Conservation (phyloP, 2,888 invertebrate species). For the Nowickia ferox region DNA sequence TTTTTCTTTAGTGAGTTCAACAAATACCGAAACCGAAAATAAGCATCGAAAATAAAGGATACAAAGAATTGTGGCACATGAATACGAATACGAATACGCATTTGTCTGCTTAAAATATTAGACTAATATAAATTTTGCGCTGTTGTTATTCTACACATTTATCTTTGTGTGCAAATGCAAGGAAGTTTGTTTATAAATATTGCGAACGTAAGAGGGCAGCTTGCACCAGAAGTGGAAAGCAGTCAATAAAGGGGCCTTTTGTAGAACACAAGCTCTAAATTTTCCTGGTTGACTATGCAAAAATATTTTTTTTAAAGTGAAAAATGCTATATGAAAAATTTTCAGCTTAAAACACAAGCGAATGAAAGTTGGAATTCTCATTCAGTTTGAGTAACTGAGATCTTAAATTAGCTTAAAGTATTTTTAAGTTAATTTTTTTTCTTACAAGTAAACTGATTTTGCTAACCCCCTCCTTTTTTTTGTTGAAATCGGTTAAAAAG, state of each 20-base stretch:
- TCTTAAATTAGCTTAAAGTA: too few species aligned
- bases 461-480: too few species aligned
- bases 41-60: neutral
- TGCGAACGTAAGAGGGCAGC: neutral
- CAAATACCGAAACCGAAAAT: neutral
- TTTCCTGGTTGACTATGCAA: too few species aligned
- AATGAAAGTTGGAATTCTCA: too few species aligned
- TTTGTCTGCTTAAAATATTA: constrained; percentile 52
- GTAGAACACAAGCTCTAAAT: neutral
- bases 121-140: constrained; percentile 38
- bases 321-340: too few species aligned
- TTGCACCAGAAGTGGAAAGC: too few species aligned
- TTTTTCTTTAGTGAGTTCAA: neutral
- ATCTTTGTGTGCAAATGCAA: constrained; percentile 8
- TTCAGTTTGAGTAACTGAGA: too few species aligned
- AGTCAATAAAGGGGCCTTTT: neutral
- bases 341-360: too few species aligned
- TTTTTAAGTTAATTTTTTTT: too few species aligned
- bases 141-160: constrained; percentile 16
- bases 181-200: neutral
- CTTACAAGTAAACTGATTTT: too few species aligned
- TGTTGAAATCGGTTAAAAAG: too few species aligned
- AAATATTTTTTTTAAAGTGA: too few species aligned
- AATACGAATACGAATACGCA: neutral
- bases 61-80: constrained; percentile 8